Percentiles rank a stretch among this genome's conserved stretches.
Conservation (phyloP, 2,888 invertebrate species). For the Platynereis dumerilii region DNA sequence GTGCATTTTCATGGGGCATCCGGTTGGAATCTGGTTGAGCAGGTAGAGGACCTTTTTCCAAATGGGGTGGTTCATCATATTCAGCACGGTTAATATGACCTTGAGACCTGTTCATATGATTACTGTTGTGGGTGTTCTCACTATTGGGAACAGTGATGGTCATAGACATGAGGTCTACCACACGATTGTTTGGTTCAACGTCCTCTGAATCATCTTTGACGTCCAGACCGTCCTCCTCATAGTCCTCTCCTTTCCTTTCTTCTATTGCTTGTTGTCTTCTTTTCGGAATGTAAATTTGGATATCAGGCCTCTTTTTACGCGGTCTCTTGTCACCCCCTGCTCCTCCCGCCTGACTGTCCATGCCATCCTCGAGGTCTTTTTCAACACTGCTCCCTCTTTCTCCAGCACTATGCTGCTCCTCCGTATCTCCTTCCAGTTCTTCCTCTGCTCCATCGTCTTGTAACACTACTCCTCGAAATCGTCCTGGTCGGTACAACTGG, state of each 20-base stretch:
- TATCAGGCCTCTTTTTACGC: slow-evolving; percentile 21
- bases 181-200: background rate
- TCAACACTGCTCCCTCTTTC: slow-evolving; percentile 1
- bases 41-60: background rate
- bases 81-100: background rate
- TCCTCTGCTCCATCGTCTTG: background rate
- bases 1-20: background rate
- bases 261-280: slow-evolving; percentile 1
- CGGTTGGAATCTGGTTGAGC: background rate
- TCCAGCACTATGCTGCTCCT: background rate
- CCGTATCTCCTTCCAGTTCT: background rate
- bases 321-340: background rate
- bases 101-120: background rate
- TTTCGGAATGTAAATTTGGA: slow-evolving; percentile 25
- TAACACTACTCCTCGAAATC: background rate
- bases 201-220: no score
- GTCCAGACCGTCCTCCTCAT: background rate
- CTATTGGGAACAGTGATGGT: background rate
- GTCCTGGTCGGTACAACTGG: slow-evolving; percentile 11
- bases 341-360: background rate
- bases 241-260: background rate
- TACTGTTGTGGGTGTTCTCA: background rate
- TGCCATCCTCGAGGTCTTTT: background rate
- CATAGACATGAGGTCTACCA: background rate
- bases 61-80: background rate